Evolutionary conservation across 1,140 invertebrate species (phyloP), one percentile per base, ranked within the genome.

Genomic region (Bicyclus anynana): DNA sequence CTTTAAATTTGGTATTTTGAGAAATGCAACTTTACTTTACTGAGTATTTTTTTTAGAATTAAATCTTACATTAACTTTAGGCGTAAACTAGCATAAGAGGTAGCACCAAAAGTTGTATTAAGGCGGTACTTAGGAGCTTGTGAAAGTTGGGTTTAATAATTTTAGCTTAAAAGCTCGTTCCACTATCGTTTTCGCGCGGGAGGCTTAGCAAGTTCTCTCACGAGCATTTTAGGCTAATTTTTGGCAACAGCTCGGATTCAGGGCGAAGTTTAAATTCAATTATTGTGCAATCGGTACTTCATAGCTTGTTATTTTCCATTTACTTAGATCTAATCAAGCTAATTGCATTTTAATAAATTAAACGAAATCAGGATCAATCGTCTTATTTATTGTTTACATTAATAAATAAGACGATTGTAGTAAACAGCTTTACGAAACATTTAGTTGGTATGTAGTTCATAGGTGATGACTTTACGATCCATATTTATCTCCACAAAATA

Each of bases 91-190:
- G 42, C 20, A 46, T 58, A 56, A 53, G 50, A 59, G 40, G 59
- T 23, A 23, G 3, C 62, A 59, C 51, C 69, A 56, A 65, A 72
- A 75, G 65, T 72, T 72, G 56, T 64, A 61, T 42, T 38, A 49
- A 65, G 58, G 53, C 57, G 56, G 65, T 68, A 75, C 61, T 63
- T 65, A 72, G 67, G 65, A 65, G 60, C 57, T 40, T 62, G 67
- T 65, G 68, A 67, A 77, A 80, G 69, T 81, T 74, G 66, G 77
- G 75, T 73, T 78, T 85, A 83, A 81, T 84, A 78, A 85, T 79
- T 87, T 87, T 80, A 85, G 77, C 79, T 79, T 84, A 80, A 87
- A 87, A 87, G 80, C 84, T 81, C 72, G 71, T 67, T 60, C 62
- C 69, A 69, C 75, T 84, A 80, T 76, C 80, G 77, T 72, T 87